phyloP scores from a whole-genome alignment of 1,140 invertebrate genomes.

The Trichonephila clavata region DNA sequence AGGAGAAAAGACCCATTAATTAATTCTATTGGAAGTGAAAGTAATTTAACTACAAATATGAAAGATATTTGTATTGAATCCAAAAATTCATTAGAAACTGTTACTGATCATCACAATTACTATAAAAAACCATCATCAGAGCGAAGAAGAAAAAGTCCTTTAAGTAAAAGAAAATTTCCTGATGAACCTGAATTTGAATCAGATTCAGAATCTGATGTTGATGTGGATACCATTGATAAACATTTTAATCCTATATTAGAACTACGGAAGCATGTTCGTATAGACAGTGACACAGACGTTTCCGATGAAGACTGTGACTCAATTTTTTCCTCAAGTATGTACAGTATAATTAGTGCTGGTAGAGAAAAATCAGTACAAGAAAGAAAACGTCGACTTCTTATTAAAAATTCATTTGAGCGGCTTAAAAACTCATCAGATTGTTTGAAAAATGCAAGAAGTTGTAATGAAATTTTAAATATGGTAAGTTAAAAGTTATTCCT shows the following conservation, averaged over 20 bases:
- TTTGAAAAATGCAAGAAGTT: slow-evolving; percentile 19
- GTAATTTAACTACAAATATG: too few relatives aligned
- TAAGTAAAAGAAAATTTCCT: background rate
- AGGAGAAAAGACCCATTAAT: background rate
- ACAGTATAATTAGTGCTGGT: background rate
- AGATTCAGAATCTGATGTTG: slow-evolving; percentile 43
- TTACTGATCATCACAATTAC: background rate
- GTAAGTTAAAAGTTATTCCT: background rate
- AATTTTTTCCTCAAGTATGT: background rate
- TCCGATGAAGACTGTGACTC: slow-evolving; percentile 27
- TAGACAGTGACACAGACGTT: background rate
- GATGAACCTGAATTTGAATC: background rate
- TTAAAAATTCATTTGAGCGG: background rate
- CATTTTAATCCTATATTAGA: slow-evolving; percentile 9
- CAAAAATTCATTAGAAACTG: background rate
- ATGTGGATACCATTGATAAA: slow-evolving; percentile 57
- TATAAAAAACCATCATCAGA: background rate
- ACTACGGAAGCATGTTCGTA: background rate
- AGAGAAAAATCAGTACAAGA: background rate
- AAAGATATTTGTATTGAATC: background rate
- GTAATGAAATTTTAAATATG: slow-evolving; percentile 23
- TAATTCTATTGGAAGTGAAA: background rate
- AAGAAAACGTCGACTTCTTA: slow-evolving; percentile 15
- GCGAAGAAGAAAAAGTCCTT: slow-evolving; percentile 29
- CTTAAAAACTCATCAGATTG: slow-evolving; percentile 11